Percentiles rank a stretch among this genome's conserved stretches.
Evolutionary conservation across 1,140 invertebrate genomes (phyloP).

Genomic region (Drosophila quadrilineata): DNA sequence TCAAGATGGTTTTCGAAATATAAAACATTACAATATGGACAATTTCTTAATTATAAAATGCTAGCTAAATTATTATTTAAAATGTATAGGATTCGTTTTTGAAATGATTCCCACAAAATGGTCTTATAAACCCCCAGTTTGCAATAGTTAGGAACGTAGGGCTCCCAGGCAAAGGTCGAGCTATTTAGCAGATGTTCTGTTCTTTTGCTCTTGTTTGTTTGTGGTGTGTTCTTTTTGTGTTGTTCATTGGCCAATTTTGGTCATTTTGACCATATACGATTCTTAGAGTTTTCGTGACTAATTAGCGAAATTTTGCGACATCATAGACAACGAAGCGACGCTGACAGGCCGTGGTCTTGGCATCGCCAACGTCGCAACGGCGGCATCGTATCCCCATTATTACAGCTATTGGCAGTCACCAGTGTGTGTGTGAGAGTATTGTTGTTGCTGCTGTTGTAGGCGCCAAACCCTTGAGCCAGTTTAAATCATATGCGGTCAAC

Average conservation of each 20-base stretch:
- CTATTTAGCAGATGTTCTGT: slow-evolving; percentile 19
- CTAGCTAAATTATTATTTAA: no score
- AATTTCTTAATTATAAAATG: neutral
- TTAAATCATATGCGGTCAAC: neutral
- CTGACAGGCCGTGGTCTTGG: slow-evolving; percentile 17
- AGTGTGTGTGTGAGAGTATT: neutral
- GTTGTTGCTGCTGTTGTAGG: neutral
- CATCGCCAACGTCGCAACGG: neutral
- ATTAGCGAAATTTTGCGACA: slow-evolving; percentile 68
- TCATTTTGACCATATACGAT: slow-evolving; percentile 60
- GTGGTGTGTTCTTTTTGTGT: neutral
- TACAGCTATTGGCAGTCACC: neutral
- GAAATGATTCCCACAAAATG: no score
- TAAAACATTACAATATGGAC: neutral
- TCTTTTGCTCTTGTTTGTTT: slow-evolving; percentile 16
- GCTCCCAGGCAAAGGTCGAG: slow-evolving; percentile 19
- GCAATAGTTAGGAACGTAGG: no score
- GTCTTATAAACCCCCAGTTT: no score
- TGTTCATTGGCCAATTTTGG: slow-evolving; percentile 42
- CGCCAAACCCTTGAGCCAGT: slow-evolving; percentile 22
- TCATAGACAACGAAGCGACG: no score
- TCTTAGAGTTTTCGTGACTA: slow-evolving; percentile 61
- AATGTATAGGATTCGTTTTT: neutral
- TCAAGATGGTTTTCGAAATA: no score
- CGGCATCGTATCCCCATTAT: neutral